A percentile compares a stretch with the other conserved stretches of the same genome.
Conservation (phyloP, 2,888 invertebrate genomes). For the Caenorhabditis afra region DNA sequence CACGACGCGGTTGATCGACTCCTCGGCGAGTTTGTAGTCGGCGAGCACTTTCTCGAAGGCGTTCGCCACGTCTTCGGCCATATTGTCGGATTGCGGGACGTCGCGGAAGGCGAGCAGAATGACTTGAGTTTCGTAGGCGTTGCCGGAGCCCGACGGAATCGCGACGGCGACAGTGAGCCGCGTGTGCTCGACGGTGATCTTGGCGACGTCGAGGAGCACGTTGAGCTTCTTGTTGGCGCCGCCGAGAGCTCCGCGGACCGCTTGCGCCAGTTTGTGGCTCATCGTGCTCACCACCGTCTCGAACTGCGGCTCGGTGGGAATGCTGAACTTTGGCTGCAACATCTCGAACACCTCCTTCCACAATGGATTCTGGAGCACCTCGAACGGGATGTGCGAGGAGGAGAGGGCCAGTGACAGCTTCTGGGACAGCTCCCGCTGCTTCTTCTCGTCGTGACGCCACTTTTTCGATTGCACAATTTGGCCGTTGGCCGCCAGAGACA, state of each 20-base stretch:
- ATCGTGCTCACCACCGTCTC: constrained; percentile 61
- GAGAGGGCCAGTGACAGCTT: constrained; percentile 60
- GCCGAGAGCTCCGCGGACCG: constrained; percentile 44
- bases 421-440: constrained; percentile 66
- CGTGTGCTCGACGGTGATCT: constrained; percentile 31
- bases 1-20: constrained; percentile 44
- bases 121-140: constrained; percentile 57
- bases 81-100: constrained; percentile 20
- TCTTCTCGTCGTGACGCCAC: constrained; percentile 75
- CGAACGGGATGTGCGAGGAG: constrained; percentile 60
- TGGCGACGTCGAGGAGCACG: constrained; percentile 50
- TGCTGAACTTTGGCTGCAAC: constrained; percentile 74
- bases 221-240: constrained; percentile 44
- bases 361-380: constrained; percentile 65
- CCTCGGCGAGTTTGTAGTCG: constrained; percentile 39
- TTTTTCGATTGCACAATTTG: constrained; percentile 70
- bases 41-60: constrained; percentile 28
- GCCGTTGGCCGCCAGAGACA: constrained; percentile 60
- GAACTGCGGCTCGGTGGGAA: constrained; percentile 62
- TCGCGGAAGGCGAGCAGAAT: constrained; percentile 47
- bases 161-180: constrained; percentile 53
- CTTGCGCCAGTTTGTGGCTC: constrained; percentile 49
- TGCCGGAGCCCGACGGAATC: constrained; percentile 49
- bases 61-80: constrained; percentile 37
- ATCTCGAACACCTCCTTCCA: constrained; percentile 74